phyloP scores from a whole-genome alignment of 1,140 invertebrate species.

The Pogonus chalceus region DNA sequence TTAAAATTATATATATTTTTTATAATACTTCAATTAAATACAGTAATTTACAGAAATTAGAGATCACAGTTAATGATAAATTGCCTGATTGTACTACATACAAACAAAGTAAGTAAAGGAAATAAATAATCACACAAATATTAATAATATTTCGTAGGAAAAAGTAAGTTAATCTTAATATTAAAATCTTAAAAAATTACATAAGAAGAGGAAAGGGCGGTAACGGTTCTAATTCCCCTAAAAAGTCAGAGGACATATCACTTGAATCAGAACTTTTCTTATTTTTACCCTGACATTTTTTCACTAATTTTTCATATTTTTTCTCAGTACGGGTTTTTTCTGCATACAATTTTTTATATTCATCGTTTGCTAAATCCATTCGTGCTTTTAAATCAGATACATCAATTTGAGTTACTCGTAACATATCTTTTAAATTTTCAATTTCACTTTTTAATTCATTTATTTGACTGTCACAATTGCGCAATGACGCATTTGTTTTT shows the following conservation, averaged over 20 bases:
- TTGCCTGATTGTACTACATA: too few relatives aligned
- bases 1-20: too few relatives aligned
- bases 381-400: not conserved
- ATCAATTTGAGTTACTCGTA: not conserved
- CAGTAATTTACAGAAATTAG: too few relatives aligned
- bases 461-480: not conserved
- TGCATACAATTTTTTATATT: constrained; percentile 1
- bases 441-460: not conserved
- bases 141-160: too few relatives aligned
- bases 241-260: not conserved
- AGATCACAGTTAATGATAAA: too few relatives aligned
- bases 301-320: constrained; percentile 3
- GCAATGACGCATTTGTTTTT: not conserved
- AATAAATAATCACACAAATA: too few relatives aligned
- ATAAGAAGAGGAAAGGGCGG: not conserved
- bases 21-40: too few relatives aligned
- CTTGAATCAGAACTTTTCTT: not conserved
- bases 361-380: constrained; percentile 1
- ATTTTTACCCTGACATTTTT: not conserved
- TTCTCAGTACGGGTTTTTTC: not conserved
- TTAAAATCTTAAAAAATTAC: not conserved
- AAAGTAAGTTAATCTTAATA: too few relatives aligned
- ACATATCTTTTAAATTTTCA: not conserved
- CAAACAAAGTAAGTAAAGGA: too few relatives aligned
- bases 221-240: not conserved